Percentiles rank a stretch among this genome's conserved stretches.
Conservation (phyloP, 2,888 invertebrate species). For the Prosapia bicincta region DNA sequence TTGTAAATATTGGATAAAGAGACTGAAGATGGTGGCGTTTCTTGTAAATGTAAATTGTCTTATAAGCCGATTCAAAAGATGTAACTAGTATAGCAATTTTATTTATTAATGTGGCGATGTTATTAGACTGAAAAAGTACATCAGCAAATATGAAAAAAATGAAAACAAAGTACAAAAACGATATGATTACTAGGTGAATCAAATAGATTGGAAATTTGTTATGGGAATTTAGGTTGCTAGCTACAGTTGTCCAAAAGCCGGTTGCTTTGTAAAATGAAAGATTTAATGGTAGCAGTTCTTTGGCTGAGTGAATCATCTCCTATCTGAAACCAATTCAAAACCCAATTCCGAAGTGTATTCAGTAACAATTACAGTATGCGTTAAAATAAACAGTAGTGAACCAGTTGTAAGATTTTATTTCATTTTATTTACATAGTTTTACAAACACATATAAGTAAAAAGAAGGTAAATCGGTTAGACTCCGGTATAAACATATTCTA, state of each 20-base stretch:
- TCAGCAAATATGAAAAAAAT: neutral
- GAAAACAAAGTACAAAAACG: neutral
- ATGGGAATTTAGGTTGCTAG: neutral
- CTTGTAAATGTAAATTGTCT: neutral
- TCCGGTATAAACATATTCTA: too few species aligned
- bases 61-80: neutral
- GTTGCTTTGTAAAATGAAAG: neutral
- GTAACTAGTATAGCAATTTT: neutral
- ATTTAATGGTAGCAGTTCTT: neutral
- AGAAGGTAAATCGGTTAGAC: too few species aligned
- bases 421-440: too few species aligned
- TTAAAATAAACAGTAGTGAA: too few species aligned
- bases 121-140: neutral
- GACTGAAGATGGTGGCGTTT: neutral
- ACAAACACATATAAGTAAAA: too few species aligned
- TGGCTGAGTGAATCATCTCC: neutral
- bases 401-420: too few species aligned
- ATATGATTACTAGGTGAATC: neutral
- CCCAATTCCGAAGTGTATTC: too few species aligned
- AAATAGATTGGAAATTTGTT: neutral
- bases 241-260: neutral
- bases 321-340: neutral
- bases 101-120: neutral
- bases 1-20: neutral
- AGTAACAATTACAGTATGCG: too few species aligned